Conservation (phyloP, 2,797 vertebrate genomes). For the Gallinago nigripennis region DNA sequence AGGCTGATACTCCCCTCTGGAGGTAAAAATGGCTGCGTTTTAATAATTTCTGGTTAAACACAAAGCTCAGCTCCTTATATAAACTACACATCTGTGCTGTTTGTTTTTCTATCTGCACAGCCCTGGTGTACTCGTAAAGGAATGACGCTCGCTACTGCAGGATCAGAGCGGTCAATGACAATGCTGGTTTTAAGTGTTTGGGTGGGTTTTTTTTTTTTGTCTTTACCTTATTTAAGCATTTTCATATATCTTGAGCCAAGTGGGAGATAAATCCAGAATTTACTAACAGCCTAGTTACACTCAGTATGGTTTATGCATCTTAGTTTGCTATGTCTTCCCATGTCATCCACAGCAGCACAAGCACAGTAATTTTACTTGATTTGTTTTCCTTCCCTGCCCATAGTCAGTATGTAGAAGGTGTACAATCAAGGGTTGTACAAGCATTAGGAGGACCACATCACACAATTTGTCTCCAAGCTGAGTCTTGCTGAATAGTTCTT, state of each 20-base stretch:
- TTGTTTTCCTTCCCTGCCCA: neutral
- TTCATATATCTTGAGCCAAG: neutral
- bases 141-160: neutral
- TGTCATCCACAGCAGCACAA: neutral
- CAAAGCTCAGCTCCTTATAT: neutral
- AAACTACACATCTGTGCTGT: neutral
- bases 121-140: neutral
- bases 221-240: neutral
- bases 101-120: conserved; percentile 6
- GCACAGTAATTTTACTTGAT: neutral
- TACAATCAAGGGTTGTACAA: neutral
- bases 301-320: neutral
- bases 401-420: neutral
- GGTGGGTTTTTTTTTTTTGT: neutral
- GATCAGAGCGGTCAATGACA: neutral
- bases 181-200: neutral
- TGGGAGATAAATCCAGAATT: neutral
- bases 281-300: neutral
- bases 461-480: neutral
- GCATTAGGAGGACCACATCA: neutral
- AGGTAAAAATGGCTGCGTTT: neutral
- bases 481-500: neutral
- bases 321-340: neutral
- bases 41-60: neutral
- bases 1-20: neutral